Conservation (phyloP, 1,140 invertebrate genomes). For the Lanistes nyassanus region DNA sequence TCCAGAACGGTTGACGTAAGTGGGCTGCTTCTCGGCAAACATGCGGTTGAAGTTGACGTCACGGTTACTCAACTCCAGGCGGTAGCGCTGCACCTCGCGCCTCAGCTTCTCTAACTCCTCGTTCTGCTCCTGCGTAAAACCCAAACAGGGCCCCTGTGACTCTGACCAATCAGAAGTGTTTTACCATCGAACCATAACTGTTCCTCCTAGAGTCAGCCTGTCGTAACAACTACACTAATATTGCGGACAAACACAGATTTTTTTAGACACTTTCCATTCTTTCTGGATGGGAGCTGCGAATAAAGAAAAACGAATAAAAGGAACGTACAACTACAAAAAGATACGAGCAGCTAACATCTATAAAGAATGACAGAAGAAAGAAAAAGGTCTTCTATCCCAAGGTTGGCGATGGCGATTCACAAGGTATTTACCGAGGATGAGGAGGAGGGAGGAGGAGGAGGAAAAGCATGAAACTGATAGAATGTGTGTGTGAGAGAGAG, state of each 20-base stretch:
- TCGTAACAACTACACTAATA: neutral
- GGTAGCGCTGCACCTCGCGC: constrained; percentile 57
- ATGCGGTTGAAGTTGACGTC: constrained; percentile 64
- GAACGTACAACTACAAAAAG: too few relatives aligned
- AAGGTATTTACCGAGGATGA: neutral
- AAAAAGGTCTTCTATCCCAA: too few relatives aligned
- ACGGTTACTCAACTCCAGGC: constrained; percentile 62
- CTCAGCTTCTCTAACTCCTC: constrained; percentile 59
- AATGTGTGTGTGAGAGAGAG: neutral
- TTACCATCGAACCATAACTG: neutral
- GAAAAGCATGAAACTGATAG: neutral
- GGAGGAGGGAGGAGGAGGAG: neutral
- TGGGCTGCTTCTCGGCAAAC: constrained; percentile 58
- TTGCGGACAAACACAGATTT: too few relatives aligned
- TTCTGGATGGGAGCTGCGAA: too few relatives aligned
- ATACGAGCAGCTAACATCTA: too few relatives aligned
- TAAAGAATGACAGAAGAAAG: too few relatives aligned
- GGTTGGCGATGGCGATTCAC: too few relatives aligned
- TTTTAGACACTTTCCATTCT: too few relatives aligned
- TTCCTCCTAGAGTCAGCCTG: too few relatives aligned
- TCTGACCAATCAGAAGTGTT: too few relatives aligned
- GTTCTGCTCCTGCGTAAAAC: constrained; percentile 40
- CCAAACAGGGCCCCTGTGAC: too few relatives aligned
- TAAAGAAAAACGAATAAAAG: too few relatives aligned
- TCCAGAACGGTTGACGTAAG: constrained; percentile 52